Conservation (phyloP, 2,888 invertebrate genomes). For the Oasisia sp. region DNA sequence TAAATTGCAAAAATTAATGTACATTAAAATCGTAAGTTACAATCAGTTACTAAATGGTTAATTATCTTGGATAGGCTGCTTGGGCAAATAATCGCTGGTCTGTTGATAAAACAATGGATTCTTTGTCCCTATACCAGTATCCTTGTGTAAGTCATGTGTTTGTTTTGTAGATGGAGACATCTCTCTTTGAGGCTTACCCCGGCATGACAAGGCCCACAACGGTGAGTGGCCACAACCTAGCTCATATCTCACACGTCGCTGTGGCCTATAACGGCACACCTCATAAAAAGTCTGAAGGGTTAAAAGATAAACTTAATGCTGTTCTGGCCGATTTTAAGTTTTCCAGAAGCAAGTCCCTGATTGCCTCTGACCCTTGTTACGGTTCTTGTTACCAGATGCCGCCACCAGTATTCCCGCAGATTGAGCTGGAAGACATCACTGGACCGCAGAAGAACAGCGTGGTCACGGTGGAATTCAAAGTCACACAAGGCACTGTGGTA, state of each 20-base stretch:
- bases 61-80: too few relatives aligned
- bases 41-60: too few relatives aligned
- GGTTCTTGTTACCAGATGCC: not conserved
- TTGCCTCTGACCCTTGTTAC: not conserved
- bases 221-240: not conserved
- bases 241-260: too few relatives aligned
- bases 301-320: not conserved
- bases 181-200: not conserved
- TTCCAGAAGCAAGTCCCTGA: not conserved
- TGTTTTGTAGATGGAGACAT: not conserved
- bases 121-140: not conserved
- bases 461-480: not conserved
- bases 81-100: too few relatives aligned
- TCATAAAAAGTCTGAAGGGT: too few relatives aligned
- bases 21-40: too few relatives aligned
- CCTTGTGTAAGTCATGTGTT: not conserved
- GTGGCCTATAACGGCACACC: too few relatives aligned
- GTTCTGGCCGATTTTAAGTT: not conserved
- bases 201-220: not conserved
- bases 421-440: not conserved
- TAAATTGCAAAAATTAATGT: too few relatives aligned
- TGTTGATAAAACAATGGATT: not conserved
- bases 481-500: not conserved
- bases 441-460: not conserved
- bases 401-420: conserved; percentile 7